Base-by-base conservation (phyloP, 2,888 invertebrate species). In the Eupithecia insigniata region DNA sequence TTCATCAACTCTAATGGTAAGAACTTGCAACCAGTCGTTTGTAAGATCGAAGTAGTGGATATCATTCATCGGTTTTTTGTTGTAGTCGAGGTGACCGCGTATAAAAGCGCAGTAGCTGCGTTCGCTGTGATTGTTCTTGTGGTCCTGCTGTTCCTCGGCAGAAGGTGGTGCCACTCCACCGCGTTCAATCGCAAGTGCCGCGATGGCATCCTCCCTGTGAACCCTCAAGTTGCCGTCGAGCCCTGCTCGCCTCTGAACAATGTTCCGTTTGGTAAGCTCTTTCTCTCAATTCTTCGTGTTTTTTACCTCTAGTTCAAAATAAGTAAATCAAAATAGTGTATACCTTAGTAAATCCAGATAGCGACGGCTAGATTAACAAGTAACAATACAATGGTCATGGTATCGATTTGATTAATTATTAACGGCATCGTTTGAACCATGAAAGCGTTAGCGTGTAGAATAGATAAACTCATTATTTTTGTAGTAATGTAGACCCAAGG, bases 61-160 rank as follows among this genome's bases (percentile, higher is more conserved):
- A 0, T 30, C 0, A 64, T 36, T 16, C 14, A 62, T 62, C 32
- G 14, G 62, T 39, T 34, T 80, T 67, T 43, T 74, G 74, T 76
- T 76, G 94, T 96, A 90, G 95, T 96, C 90, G 98, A 98, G 95
- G 97, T 98, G 84, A 97, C 97, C 84, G 97, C 98, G 87, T 97
- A 98, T 88, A 95, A 98, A 89, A 98, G 98, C 85, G 98, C 97
- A 77, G 96, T 98, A 83, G 97, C 97, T 77, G 97, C 97, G 77
- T 96, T 98, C 87, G 96, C 98, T 70, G 96, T 96, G 30, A 94
- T 98, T 75, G 95, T 98, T 81, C 94, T 98, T 83, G 96, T 98
- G 79, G 95, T 98, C 84, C 96, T 98, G 84, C 95, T 98, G 80
- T 98, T 98, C 93, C 95, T 98, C 80, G 97, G 97, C 87, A 96